These are phyloP conservation scores for Holothuria leucospilota DNA, from an alignment of 53 echinoderm and acorn worm genomes.

Conservation along the genomic window DNA sequence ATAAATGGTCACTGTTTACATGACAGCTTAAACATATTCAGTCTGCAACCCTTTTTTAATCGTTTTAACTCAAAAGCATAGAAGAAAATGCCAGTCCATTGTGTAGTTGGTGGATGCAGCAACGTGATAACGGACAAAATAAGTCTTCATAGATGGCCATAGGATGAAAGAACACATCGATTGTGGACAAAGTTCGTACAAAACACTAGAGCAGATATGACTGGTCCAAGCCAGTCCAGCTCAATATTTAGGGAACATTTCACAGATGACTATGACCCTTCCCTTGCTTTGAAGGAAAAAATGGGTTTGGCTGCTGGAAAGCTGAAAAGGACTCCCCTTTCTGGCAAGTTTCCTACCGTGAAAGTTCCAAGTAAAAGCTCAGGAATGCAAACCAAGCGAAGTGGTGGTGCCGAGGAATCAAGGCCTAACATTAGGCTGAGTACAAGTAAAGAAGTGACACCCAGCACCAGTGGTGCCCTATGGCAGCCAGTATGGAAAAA, in stretches of 20 bases:
- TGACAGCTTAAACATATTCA: no score
- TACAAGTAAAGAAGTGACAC: no score
- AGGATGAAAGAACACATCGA: neutral
- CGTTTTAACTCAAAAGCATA: no score
- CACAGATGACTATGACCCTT: slow-evolving; percentile 22
- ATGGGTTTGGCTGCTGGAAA: neutral
- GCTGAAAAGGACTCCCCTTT: neutral
- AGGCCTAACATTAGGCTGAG: no score
- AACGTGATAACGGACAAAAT: neutral
- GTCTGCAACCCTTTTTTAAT: no score
- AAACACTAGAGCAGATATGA: neutral
- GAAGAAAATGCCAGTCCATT: neutral
- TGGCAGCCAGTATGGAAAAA: no score
- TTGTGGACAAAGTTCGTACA: slow-evolving; percentile 24
- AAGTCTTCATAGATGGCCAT: neutral
- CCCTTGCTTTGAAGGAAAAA: neutral
- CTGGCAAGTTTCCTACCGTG: slow-evolving; percentile 21
- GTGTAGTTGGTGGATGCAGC: slow-evolving; percentile 34
- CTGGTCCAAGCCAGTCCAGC: neutral
- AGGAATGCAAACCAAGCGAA: no score
- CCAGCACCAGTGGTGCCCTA: no score
- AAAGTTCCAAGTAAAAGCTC: neutral
- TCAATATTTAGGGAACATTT: slow-evolving; percentile 13
- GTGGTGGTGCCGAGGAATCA: no score
- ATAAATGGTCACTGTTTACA: no score